A percentile compares a stretch with the other conserved stretches of the same genome.
These are phyloP conservation scores for Trachythela sp. DNA, from an alignment of 64 coral and sea anemone species.

Conservation along the genomic window DNA sequence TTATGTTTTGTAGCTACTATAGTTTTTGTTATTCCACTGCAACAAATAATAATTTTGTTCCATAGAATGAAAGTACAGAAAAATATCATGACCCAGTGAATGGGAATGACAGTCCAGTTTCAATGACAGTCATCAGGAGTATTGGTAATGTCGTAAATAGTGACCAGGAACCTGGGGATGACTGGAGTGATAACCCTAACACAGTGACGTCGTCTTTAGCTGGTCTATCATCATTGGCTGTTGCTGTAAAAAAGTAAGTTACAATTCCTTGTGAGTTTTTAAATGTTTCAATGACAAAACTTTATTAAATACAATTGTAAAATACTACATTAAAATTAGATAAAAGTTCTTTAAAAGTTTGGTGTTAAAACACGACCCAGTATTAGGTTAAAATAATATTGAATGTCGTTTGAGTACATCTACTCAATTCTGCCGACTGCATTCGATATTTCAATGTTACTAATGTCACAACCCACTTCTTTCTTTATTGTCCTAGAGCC, in stretches of 20 bases:
- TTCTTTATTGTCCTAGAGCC: slow-evolving; percentile 16
- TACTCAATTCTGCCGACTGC: neutral
- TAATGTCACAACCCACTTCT: slow-evolving; percentile 1
- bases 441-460: slow-evolving; percentile 2
- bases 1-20: too few species aligned
- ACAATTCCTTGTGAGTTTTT: neutral
- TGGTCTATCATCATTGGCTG: neutral
- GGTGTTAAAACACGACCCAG: neutral
- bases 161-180: neutral
- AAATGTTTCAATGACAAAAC: too few species aligned
- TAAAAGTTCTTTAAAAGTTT: neutral
- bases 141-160: neutral
- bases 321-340: neutral
- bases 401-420: neutral
- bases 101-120: neutral
- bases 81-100: neutral
- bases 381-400: neutral
- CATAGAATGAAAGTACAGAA: neutral
- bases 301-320: neutral
- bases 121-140: neutral
- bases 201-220: neutral
- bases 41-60: neutral
- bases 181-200: slow-evolving; percentile 1
- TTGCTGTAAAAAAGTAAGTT: neutral
- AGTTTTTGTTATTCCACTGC: too few species aligned